These are phyloP conservation scores for Pangasius djambal DNA, from an alignment of 2,797 vertebrate species.

Conservation along the genomic window DNA sequence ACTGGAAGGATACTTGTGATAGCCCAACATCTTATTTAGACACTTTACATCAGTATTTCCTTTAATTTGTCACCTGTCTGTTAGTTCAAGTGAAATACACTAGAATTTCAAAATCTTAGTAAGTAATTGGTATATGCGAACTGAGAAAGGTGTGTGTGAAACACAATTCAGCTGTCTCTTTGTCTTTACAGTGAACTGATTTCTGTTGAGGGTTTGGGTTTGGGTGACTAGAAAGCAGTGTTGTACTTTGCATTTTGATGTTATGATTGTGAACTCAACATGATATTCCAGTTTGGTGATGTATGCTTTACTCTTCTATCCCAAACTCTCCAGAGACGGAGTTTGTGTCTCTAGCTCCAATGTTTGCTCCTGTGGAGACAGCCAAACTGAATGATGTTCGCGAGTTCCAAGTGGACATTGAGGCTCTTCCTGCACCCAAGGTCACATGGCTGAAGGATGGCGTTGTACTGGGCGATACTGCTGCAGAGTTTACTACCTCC, in stretches of 20 bases:
- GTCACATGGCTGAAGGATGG: slow-evolving; percentile 94
- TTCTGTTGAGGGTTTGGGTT: not conserved
- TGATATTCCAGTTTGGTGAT: not conserved
- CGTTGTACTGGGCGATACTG: slow-evolving; percentile 80
- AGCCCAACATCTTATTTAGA: not conserved
- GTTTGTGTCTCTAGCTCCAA: slow-evolving; percentile 82
- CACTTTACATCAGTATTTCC: not conserved
- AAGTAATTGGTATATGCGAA: not conserved
- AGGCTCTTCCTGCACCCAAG: slow-evolving; percentile 82
- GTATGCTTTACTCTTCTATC: not conserved
- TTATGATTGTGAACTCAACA: not conserved
- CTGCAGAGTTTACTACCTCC: slow-evolving; percentile 88
- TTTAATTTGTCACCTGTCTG: not conserved
- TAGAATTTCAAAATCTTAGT: not conserved
- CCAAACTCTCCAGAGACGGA: slow-evolving; percentile 79
- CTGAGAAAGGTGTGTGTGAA: not conserved
- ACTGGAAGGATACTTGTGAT: not conserved
- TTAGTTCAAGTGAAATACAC: not conserved
- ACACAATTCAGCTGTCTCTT: not conserved
- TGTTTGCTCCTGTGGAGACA: slow-evolving; percentile 79
- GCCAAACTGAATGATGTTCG: slow-evolving; percentile 88
- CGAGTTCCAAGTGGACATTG: slow-evolving; percentile 85
- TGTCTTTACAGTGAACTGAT: not conserved
- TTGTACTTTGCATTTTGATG: not conserved
- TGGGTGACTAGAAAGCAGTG: not conserved